phyloP scores from a whole-genome alignment of 2,113 vertebrate genomes.

The Perca schrenkii region DNA sequence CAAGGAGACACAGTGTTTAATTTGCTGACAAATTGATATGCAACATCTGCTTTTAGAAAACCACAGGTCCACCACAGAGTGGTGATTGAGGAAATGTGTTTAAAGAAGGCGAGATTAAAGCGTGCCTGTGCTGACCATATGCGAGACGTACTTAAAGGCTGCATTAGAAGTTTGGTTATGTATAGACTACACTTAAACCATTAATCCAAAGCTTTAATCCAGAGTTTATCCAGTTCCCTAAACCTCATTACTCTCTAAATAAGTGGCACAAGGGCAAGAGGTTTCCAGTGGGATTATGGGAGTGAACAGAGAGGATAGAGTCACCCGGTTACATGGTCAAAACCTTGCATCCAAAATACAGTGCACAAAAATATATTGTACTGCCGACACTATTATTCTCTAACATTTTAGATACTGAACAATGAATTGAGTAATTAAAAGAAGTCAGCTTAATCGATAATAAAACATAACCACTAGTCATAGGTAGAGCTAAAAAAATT shows the following conservation, averaged over 20 bases:
- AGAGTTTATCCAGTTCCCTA: slow-evolving; percentile 67
- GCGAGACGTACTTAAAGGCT: slow-evolving; percentile 53
- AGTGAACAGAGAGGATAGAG: slow-evolving; percentile 39
- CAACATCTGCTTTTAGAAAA: slow-evolving; percentile 44
- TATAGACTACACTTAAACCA: slow-evolving; percentile 66
- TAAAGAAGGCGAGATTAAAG: slow-evolving; percentile 55
- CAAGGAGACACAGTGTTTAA: not conserved
- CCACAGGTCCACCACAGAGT: not conserved
- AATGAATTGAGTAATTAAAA: not conserved
- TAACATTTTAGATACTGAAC: not conserved
- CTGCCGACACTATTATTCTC: not conserved
- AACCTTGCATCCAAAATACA: slow-evolving; percentile 9
- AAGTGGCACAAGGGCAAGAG: slow-evolving; percentile 72
- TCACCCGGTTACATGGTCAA: slow-evolving; percentile 22
- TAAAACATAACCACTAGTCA: not conserved
- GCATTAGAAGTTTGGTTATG: slow-evolving; percentile 64
- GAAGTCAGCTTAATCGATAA: not conserved
- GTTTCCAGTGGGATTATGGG: slow-evolving; percentile 68
- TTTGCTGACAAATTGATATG: slow-evolving; percentile 2
- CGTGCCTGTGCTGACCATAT: slow-evolving; percentile 50
- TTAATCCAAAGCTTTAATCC: slow-evolving; percentile 69
- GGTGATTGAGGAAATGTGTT: slow-evolving; percentile 55
- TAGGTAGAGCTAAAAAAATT: not conserved
- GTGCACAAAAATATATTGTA: not conserved
- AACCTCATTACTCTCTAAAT: slow-evolving; percentile 77